Conservation (phyloP, 92 coral and sea anemone species). For the Galaxea fascicularis region DNA sequence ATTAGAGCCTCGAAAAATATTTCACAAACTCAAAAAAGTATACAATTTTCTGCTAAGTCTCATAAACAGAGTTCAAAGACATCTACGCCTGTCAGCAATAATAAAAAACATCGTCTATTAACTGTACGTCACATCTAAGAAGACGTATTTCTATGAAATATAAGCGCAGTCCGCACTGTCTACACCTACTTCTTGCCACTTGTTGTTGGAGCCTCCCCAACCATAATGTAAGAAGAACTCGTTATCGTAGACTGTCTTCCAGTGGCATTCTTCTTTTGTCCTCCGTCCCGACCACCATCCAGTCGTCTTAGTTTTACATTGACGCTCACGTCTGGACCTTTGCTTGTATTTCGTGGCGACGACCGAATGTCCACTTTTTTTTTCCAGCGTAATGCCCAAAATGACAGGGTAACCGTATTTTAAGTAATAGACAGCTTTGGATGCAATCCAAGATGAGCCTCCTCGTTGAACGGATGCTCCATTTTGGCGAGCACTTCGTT, state of each 20-base stretch:
- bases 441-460: neutral
- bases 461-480: too few relatives aligned
- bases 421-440: slow-evolving; percentile 8
- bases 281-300: too few relatives aligned
- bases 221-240: slow-evolving; percentile 45
- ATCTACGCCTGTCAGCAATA: too few relatives aligned
- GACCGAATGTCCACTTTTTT: slow-evolving; percentile 12
- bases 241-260: slow-evolving; percentile 38
- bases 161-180: too few relatives aligned
- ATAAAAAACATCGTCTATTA: too few relatives aligned
- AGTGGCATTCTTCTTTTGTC: neutral
- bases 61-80: too few relatives aligned
- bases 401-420: slow-evolving; percentile 38
- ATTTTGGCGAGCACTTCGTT: too few relatives aligned
- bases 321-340: slow-evolving; percentile 13
- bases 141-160: too few relatives aligned
- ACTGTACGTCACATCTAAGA: too few relatives aligned
- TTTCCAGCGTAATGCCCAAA: slow-evolving; percentile 4
- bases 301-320: slow-evolving; percentile 46
- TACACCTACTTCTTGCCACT: slow-evolving; percentile 66
- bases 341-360: slow-evolving; percentile 54
- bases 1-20: too few relatives aligned
- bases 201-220: slow-evolving; percentile 57
- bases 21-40: too few relatives aligned
- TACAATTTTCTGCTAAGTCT: too few relatives aligned